Conservation (phyloP, 2,888 invertebrate genomes). For the Scaeva pyrastri region DNA sequence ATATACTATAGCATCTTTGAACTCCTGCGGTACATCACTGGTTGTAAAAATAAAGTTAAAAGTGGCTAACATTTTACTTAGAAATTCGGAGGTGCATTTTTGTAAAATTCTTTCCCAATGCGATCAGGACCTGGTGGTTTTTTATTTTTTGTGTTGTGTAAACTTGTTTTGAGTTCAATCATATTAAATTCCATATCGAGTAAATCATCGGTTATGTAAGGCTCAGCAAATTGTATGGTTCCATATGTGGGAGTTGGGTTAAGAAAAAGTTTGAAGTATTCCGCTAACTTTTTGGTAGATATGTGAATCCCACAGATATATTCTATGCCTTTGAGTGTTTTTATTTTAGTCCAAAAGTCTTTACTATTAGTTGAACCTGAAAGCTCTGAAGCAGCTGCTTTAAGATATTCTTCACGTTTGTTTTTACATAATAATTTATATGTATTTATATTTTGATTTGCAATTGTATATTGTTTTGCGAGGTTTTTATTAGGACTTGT, state of each 20-base stretch:
- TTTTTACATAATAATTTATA: conserved; percentile 4
- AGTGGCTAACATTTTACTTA: too few relatives aligned
- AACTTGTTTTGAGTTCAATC: background rate
- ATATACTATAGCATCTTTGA: too few relatives aligned
- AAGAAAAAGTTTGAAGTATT: background rate
- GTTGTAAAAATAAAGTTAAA: too few relatives aligned
- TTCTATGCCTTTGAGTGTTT: background rate
- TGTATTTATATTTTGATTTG: too few relatives aligned
- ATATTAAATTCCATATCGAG: background rate
- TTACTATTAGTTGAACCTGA: background rate
- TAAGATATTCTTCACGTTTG: background rate
- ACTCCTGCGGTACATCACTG: too few relatives aligned
- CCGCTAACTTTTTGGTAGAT: background rate
- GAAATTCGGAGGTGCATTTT: too few relatives aligned
- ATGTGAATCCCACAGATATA: conserved; percentile 12
- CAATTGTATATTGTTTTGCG: background rate
- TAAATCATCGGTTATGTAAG: too few relatives aligned
- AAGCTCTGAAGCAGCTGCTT: background rate
- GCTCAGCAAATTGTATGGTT: background rate
- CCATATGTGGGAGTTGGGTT: background rate
- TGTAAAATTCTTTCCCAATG: background rate
- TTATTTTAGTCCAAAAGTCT: background rate
- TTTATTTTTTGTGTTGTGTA: background rate
- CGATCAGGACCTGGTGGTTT: background rate
- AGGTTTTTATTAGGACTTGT: too few relatives aligned